These are phyloP conservation scores for Otis tarda DNA, from an alignment of 2,113 vertebrate genomes.

Conservation along the genomic window DNA sequence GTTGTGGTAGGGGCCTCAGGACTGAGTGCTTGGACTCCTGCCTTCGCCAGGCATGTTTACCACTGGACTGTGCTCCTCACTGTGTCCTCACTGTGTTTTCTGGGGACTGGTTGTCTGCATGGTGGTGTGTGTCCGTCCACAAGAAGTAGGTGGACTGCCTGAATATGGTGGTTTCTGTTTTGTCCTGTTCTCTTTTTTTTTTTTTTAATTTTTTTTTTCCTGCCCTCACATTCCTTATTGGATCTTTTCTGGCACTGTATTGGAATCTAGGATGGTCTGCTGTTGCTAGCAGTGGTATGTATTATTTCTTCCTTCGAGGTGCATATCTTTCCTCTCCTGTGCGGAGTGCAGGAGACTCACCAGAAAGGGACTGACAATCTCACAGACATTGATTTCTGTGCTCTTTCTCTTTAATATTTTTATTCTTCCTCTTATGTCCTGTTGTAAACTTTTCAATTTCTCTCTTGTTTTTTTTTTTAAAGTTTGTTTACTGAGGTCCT, in stretches of 20 bases:
- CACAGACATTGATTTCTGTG: not conserved
- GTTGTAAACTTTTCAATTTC: not conserved
- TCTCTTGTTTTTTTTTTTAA: not conserved
- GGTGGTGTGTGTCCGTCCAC: not conserved
- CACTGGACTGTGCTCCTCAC: not conserved
- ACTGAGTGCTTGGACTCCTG: not conserved
- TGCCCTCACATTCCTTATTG: not conserved
- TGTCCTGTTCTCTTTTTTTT: not conserved
- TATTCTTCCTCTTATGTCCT: not conserved
- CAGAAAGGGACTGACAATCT: not conserved
- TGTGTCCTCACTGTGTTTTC: not conserved
- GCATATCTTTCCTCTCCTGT: not conserved
- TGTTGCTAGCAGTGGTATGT: not conserved
- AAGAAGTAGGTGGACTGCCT: not conserved
- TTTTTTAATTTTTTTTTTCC: too few relatives aligned
- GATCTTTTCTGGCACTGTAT: not conserved
- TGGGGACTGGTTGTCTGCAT: not conserved
- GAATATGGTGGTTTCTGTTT: not conserved
- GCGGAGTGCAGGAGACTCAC: not conserved
- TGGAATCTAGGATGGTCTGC: not conserved
- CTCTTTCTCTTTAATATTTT: not conserved
- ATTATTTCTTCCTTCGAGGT: not conserved
- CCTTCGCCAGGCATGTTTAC: accelerated
- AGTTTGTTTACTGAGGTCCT: not conserved
- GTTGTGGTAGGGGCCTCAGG: not conserved